Percentiles rank a stretch among this genome's conserved stretches.
phyloP scores from a whole-genome alignment of 2,888 invertebrate species.

The Drosophila greeni region DNA sequence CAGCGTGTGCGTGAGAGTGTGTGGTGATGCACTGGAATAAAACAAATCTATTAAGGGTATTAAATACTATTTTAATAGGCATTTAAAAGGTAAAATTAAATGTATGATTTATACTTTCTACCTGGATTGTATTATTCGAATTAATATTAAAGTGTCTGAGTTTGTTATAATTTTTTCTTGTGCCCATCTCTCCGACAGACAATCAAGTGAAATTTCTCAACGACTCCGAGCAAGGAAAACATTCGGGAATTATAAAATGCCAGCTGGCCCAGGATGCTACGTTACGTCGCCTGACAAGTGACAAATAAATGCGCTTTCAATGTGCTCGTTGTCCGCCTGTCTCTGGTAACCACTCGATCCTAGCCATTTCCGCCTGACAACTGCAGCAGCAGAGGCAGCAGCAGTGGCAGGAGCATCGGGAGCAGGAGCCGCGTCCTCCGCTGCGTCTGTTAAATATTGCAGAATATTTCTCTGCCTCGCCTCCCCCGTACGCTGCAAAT shows the following conservation, averaged over 20 bases:
- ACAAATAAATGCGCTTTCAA: slow-evolving; percentile 70
- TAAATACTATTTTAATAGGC: background rate
- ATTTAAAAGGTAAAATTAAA: no score
- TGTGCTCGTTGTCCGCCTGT: slow-evolving; percentile 57
- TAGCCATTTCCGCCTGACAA: slow-evolving; percentile 51
- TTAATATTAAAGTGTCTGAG: background rate
- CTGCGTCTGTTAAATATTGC: slow-evolving; percentile 63
- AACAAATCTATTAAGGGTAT: background rate
- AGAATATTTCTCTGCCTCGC: slow-evolving; percentile 56
- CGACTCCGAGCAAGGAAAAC: slow-evolving; percentile 34
- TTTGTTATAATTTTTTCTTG: background rate
- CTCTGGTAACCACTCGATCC: slow-evolving; percentile 52
- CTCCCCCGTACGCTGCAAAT: slow-evolving; percentile 55
- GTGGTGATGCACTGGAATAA: slow-evolving; percentile 7
- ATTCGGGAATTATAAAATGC: slow-evolving; percentile 69
- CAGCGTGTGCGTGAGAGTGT: slow-evolving; percentile 18
- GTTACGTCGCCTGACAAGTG: slow-evolving; percentile 62
- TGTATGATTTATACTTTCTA: no score
- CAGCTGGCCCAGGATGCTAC: slow-evolving; percentile 48
- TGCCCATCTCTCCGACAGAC: slow-evolving; percentile 35
- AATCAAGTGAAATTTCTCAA: slow-evolving; percentile 68
- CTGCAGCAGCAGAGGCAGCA: slow-evolving; percentile 39
- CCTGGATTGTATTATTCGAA: no score
- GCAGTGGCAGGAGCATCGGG: background rate
- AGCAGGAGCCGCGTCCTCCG: slow-evolving; percentile 17